A percentile compares a stretch with the other conserved stretches of the same genome.
These are phyloP conservation scores for Brevimyrus niger DNA, from an alignment of 2,113 vertebrate genomes.

Conservation along the genomic window DNA sequence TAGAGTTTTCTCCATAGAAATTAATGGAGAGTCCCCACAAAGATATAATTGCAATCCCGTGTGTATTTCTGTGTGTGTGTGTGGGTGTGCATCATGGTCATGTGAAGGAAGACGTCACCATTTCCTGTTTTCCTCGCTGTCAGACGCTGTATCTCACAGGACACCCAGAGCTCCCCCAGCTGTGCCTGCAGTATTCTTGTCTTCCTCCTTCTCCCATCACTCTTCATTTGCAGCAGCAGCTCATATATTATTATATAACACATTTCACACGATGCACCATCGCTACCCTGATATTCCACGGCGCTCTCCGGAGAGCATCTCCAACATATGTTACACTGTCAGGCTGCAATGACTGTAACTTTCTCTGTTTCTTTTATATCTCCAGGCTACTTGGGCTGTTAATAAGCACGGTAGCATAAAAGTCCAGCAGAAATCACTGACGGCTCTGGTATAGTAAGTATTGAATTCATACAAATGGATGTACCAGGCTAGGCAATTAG, in stretches of 20 bases:
- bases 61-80: not conserved
- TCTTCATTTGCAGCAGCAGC: not conserved
- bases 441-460: not conserved
- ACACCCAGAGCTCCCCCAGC: not conserved
- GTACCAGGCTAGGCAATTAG: not conserved
- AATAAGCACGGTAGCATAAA: not conserved
- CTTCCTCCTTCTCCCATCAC: not conserved
- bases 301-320: not conserved
- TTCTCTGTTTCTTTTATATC: not conserved
- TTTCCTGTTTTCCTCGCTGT: not conserved
- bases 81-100: not conserved
- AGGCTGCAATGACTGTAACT: not conserved
- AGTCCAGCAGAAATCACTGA: not conserved
- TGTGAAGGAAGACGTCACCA: not conserved
- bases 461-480: not conserved
- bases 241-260: not conserved
- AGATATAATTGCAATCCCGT: too few species aligned
- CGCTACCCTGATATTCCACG: not conserved
- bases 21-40: too few species aligned
- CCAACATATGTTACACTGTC: not conserved
- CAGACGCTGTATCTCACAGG: not conserved
- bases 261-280: not conserved
- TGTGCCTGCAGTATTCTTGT: not conserved
- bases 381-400: not conserved
- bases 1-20: too few species aligned